Evolutionary conservation across 2,888 invertebrate species (phyloP).

Genomic region (Idaea straminata): DNA sequence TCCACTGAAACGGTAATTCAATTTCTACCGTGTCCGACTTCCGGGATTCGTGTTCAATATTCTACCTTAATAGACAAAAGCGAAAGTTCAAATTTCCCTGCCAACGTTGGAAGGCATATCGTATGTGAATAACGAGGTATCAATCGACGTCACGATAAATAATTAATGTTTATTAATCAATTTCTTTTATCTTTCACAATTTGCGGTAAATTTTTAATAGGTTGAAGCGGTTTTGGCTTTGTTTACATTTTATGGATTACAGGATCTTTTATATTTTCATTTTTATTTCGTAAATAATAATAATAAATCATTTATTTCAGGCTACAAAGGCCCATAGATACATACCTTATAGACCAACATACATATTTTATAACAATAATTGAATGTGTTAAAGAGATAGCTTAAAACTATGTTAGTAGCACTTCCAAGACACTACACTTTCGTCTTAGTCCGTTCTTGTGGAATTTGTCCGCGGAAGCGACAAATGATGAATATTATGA

Average conservation of each 20-base stretch:
- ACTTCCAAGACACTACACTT: no score
- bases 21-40: conserved; percentile 1
- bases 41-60: neutral
- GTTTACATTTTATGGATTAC: neutral
- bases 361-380: no score
- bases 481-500: no score
- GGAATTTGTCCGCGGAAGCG: no score
- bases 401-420: no score
- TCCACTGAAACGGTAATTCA: conserved; percentile 10
- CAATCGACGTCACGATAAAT: conserved; percentile 13
- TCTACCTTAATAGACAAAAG: neutral
- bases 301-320: no score
- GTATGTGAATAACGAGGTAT: conserved; percentile 9
- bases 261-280: no score
- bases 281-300: no score
- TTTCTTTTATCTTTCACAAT: neutral
- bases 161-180: conserved; percentile 7
- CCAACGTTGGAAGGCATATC: neutral
- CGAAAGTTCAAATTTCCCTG: neutral
- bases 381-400: no score
- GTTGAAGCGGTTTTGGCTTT: neutral
- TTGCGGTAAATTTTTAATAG: neutral
- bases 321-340: no score
- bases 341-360: no score
- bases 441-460: no score